Percentiles rank a stretch among this genome's conserved stretches.
Conservation (phyloP, 2,888 invertebrate species). For the Drosophila macrothrix region DNA sequence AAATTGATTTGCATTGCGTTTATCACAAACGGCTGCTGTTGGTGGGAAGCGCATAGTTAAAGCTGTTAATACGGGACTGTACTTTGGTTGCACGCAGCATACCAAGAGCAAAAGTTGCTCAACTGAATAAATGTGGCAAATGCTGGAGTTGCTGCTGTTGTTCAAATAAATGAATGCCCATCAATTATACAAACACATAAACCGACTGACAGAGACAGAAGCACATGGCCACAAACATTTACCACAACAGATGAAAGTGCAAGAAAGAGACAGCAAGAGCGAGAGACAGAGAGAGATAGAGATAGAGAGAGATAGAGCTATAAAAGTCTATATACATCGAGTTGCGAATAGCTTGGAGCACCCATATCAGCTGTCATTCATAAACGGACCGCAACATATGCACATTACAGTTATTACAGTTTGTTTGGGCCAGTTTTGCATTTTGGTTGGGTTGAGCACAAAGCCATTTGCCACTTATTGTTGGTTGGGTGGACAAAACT, state of each 20-base stretch:
- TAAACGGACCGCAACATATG: slow-evolving; percentile 52
- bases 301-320: too few species aligned
- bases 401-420: slow-evolving; percentile 51
- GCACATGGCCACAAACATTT: neutral
- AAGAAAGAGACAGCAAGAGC: neutral
- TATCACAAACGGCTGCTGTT: neutral
- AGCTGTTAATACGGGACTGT: slow-evolving; percentile 19
- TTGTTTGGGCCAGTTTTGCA: slow-evolving; percentile 34
- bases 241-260: neutral
- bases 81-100: slow-evolving; percentile 17
- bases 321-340: slow-evolving; percentile 2
- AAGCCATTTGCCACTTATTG: slow-evolving; percentile 40
- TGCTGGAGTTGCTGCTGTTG: slow-evolving; percentile 9
- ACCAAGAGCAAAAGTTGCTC: slow-evolving; percentile 9
- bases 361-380: slow-evolving; percentile 49
- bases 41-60: slow-evolving; percentile 9
- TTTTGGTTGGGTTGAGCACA: slow-evolving; percentile 16
- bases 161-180: slow-evolving; percentile 49
- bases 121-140: slow-evolving; percentile 43
- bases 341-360: slow-evolving; percentile 14
- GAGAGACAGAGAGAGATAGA: too few species aligned
- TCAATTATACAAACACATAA: slow-evolving; percentile 47
- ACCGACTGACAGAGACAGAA: slow-evolving; percentile 12
- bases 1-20: neutral
- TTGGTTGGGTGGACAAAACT: slow-evolving; percentile 11